Conservation (phyloP, 2,888 invertebrate genomes). For the Folsomia candida region DNA sequence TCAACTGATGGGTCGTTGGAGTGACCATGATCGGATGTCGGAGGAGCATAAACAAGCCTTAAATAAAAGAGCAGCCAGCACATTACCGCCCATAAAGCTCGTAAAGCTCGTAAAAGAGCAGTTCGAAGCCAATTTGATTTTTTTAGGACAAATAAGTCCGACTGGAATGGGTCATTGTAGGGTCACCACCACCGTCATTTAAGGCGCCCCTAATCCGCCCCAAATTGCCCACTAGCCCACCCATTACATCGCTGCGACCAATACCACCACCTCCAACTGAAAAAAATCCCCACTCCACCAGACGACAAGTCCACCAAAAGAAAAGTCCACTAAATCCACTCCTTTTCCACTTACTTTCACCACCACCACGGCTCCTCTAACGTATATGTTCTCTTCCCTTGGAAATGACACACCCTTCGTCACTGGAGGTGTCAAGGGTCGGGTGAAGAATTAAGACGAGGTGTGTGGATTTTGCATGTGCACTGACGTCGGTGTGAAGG, state of each 20-base stretch:
- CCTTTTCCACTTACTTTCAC: not conserved
- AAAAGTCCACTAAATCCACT: conserved; percentile 1
- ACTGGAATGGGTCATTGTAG: not conserved
- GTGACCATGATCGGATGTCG: not conserved
- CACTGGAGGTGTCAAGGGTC: not conserved
- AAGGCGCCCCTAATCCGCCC: not conserved
- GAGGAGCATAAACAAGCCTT: not conserved
- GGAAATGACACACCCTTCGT: not conserved
- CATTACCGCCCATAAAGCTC: conserved; percentile 5
- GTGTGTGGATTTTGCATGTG: no score
- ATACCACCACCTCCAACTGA: not conserved
- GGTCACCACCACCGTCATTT: no score
- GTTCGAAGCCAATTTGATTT: conserved; percentile 7
- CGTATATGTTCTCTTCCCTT: no score
- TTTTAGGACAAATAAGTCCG: conserved; percentile 6
- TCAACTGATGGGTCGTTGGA: conserved; percentile 8
- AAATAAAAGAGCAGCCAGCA: not conserved
- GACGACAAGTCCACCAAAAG: no score
- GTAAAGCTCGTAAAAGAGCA: not conserved
- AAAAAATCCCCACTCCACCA: not conserved
- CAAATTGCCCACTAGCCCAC: not conserved
- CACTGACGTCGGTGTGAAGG: no score
- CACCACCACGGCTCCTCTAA: not conserved
- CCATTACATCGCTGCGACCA: not conserved
- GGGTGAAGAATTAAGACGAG: no score